Percentiles rank a stretch among this genome's conserved stretches.
phyloP scores from a whole-genome alignment of 1,140 invertebrate genomes.

The Sycophila sp. region DNA sequence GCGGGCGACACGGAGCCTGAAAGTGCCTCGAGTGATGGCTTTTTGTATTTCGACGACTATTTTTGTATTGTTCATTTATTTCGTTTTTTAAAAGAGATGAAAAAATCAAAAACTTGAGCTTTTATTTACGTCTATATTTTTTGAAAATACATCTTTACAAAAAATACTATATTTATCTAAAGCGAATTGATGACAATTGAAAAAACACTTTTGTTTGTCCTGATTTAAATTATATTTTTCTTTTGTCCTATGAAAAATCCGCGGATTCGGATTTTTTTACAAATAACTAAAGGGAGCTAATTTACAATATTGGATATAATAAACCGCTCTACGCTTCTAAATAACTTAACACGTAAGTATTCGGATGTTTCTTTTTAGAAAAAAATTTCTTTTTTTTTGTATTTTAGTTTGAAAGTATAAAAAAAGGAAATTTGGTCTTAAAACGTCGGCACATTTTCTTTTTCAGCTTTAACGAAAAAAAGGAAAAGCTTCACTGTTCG shows the following conservation, averaged over 20 bases:
- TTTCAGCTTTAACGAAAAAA: constrained; percentile 16
- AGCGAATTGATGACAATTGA: constrained; percentile 22
- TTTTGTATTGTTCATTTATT: constrained; percentile 7
- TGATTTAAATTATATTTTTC: too few relatives aligned
- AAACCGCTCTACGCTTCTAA: constrained; percentile 1
- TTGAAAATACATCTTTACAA: constrained; percentile 39
- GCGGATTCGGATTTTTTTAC: constrained; percentile 17
- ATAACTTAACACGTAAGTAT: constrained; percentile 9
- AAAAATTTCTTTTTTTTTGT: too few relatives aligned
- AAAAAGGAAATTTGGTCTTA: constrained; percentile 20
- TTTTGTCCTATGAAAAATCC: constrained; percentile 25
- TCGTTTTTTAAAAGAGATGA: background rate
- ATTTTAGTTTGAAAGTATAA: constrained; percentile 19
- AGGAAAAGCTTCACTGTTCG: constrained; percentile 2
- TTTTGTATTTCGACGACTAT: too few relatives aligned
- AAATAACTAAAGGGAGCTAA: constrained; percentile 3
- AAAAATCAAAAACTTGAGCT: constrained; percentile 17
- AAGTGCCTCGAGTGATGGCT: too few relatives aligned
- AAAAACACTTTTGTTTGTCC: too few relatives aligned
- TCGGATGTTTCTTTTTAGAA: too few relatives aligned
- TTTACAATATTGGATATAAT: constrained; percentile 28
- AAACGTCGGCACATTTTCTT: constrained; percentile 2
- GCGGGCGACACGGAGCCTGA: too few relatives aligned
- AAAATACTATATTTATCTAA: constrained; percentile 33
- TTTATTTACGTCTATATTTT: constrained; percentile 37